Percentiles rank a stretch among this genome's conserved stretches.
These are phyloP conservation scores for Dysdera silvatica DNA, from an alignment of 1,140 invertebrate species.

Conservation along the genomic window DNA sequence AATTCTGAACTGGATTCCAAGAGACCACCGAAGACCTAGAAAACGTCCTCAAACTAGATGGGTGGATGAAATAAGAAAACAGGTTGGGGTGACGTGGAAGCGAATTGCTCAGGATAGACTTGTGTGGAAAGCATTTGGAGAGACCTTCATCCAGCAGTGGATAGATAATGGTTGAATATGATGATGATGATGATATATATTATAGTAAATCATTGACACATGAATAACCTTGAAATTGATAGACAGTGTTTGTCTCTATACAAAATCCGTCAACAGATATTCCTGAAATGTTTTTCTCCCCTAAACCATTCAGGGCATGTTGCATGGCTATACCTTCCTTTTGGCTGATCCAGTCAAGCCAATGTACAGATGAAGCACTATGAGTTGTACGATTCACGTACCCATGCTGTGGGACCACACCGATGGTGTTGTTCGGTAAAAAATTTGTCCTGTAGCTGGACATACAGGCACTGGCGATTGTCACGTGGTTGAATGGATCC, in stretches of 20 bases:
- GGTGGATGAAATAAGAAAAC: too few relatives aligned
- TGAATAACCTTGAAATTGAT: background rate
- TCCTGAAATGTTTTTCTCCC: background rate
- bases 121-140: too few relatives aligned
- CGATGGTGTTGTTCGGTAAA: background rate
- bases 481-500: slow-evolving; percentile 4
- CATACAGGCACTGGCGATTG: background rate
- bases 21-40: too few relatives aligned
- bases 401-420: background rate
- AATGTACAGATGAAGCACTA: background rate
- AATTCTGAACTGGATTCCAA: too few relatives aligned
- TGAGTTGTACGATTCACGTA: background rate
- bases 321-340: background rate
- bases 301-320: background rate
- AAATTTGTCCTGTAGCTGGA: background rate
- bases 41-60: too few relatives aligned
- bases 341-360: background rate
- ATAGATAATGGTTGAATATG: too few relatives aligned
- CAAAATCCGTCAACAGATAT: slow-evolving; percentile 1
- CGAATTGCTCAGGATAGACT: too few relatives aligned
- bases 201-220: too few relatives aligned
- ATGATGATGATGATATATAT: too few relatives aligned
- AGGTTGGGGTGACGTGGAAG: too few relatives aligned
- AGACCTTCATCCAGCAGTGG: too few relatives aligned
- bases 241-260: background rate